A percentile compares a stretch with the other conserved stretches of the same genome.
These are phyloP conservation scores for Noctuana brunneofusca DNA, from an alignment of 2,888 invertebrate species.

Conservation along the genomic window DNA sequence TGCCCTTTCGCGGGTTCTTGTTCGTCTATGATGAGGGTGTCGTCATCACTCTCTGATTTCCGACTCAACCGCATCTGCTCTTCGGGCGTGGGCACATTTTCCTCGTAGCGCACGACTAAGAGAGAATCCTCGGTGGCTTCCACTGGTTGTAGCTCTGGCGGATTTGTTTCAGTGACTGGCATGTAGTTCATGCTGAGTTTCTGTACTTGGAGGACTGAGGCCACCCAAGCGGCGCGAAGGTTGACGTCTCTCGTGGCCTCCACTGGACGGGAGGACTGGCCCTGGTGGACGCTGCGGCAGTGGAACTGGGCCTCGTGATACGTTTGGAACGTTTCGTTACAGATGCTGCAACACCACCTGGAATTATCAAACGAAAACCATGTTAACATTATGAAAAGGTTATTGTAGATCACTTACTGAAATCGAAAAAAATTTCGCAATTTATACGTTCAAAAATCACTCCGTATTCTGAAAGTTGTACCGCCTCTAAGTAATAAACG, in stretches of 20 bases:
- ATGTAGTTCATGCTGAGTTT: constrained; percentile 48
- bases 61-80: constrained; percentile 39
- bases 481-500: too few relatives aligned
- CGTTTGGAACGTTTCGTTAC: constrained; percentile 56
- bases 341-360: constrained; percentile 72
- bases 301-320: constrained; percentile 75
- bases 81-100: constrained; percentile 56
- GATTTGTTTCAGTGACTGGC: constrained; percentile 6
- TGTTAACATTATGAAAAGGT: too few relatives aligned
- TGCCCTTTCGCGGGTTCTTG: constrained; percentile 24
- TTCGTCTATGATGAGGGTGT: constrained; percentile 58
- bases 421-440: too few relatives aligned
- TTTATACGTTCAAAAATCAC: too few relatives aligned
- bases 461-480: too few relatives aligned
- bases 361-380: constrained; percentile 29
- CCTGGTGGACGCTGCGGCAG: constrained; percentile 56
- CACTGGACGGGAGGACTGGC: constrained; percentile 49
- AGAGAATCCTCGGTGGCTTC: constrained; percentile 57
- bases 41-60: constrained; percentile 52
- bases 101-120: constrained; percentile 65
- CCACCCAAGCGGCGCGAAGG: constrained; percentile 59
- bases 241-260: constrained; percentile 58
- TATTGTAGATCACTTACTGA: too few relatives aligned
- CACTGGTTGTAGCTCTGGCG: background rate
- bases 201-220: constrained; percentile 53